These are phyloP conservation scores for Chanos chanos DNA, from an alignment of 2,797 vertebrate genomes.

Conservation along the genomic window DNA sequence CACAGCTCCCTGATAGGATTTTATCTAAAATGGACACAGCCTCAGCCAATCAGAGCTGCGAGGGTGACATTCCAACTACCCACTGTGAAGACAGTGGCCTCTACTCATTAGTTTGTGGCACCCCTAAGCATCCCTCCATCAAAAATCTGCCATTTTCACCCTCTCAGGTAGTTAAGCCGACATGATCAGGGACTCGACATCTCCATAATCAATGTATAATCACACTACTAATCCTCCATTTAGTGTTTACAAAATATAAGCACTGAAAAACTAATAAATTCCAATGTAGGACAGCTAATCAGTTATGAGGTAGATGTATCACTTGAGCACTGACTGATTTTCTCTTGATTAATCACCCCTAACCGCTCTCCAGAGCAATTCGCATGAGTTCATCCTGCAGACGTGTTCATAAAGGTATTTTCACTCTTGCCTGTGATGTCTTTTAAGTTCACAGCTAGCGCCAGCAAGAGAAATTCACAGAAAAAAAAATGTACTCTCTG, in stretches of 20 bases:
- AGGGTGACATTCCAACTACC: conserved; percentile 60
- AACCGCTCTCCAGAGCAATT: no score
- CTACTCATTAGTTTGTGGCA: conserved; percentile 72
- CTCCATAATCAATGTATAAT: no score
- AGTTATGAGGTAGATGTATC: no score
- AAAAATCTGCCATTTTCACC: conserved; percentile 90
- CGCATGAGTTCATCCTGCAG: no score
- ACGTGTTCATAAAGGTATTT: no score
- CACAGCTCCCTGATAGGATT: conserved; percentile 63
- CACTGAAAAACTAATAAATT: conserved; percentile 10
- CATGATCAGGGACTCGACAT: no score
- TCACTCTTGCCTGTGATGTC: no score
- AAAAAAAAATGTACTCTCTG: no score
- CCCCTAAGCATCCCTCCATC: conserved; percentile 77
- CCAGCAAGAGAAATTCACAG: not conserved
- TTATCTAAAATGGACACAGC: conserved; percentile 62
- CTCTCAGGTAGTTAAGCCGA: conserved; percentile 84
- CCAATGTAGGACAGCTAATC: conserved; percentile 46
- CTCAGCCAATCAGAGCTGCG: conserved; percentile 67
- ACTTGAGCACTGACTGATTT: no score
- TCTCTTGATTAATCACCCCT: no score
- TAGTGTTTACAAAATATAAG: no score
- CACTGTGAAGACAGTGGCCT: conserved; percentile 63
- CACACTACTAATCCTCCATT: conserved; percentile 24
- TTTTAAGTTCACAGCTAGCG: no score